These are phyloP conservation scores for Heteronetta atricapilla DNA, from an alignment of 2,113 vertebrate species.

Conservation along the genomic window DNA sequence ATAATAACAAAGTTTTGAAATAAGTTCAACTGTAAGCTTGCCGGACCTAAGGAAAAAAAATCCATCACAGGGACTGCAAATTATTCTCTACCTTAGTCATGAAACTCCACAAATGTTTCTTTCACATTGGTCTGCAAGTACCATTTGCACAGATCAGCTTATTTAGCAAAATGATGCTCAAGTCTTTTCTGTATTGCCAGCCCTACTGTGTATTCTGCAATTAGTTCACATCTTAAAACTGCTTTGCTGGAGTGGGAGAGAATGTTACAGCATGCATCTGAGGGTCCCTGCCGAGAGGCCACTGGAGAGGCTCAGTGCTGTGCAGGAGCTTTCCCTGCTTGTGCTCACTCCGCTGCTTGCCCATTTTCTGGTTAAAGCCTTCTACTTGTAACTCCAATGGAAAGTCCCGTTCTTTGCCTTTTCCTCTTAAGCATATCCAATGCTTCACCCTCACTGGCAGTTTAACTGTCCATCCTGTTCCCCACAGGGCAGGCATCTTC, in stretches of 20 bases:
- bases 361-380: background rate
- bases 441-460: background rate
- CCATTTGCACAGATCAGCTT: background rate
- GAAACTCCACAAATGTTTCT: background rate
- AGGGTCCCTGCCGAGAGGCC: background rate
- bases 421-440: background rate
- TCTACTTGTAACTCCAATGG: background rate
- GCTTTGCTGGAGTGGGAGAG: background rate
- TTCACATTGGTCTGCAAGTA: background rate
- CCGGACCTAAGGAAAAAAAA: background rate
- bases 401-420: background rate
- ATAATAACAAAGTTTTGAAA: background rate
- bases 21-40: background rate
- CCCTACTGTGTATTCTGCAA: background rate
- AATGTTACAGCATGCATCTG: background rate
- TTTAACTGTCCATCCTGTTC: background rate
- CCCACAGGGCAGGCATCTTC: background rate
- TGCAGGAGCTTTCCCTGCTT: background rate
- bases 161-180: background rate
- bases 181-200: background rate
- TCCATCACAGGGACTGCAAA: background rate
- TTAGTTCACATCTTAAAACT: background rate
- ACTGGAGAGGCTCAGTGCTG: background rate
- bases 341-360: background rate
- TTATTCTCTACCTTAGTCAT: background rate